Evolutionary conservation across 2,888 invertebrate genomes (phyloP).

Genomic region (Chelonus formosanus): DNA sequence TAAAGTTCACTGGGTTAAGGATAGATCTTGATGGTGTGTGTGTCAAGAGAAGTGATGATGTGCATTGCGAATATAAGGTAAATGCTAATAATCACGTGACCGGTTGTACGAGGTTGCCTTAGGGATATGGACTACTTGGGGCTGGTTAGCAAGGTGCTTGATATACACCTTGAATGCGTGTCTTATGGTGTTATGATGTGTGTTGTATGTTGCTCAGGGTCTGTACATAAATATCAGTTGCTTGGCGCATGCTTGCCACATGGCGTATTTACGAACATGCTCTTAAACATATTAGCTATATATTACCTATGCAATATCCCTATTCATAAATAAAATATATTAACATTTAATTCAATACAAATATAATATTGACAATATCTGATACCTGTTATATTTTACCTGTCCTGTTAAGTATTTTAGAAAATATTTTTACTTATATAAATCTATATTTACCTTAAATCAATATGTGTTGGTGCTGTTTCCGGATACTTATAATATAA

Average conservation of each 20-base stretch:
- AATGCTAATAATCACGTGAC: slow-evolving; percentile 43
- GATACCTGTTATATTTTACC: no score
- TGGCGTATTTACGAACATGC: slow-evolving; percentile 30
- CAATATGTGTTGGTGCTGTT: no score
- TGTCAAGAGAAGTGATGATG: slow-evolving; percentile 24
- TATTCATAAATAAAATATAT: slow-evolving; percentile 17
- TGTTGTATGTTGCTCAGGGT: slow-evolving; percentile 11
- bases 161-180: slow-evolving; percentile 33
- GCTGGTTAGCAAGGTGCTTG: slow-evolving; percentile 32
- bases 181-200: slow-evolving; percentile 34
- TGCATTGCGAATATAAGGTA: slow-evolving; percentile 30
- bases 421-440: no score
- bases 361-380: no score
- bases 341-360: slow-evolving; percentile 22
- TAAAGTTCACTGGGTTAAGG: slow-evolving; percentile 44
- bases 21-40: slow-evolving; percentile 33
- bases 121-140: slow-evolving; percentile 4
- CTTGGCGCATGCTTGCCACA: slow-evolving; percentile 40
- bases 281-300: slow-evolving; percentile 5
- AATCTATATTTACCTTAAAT: no score
- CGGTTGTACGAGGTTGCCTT: slow-evolving; percentile 23
- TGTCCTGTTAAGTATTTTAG: no score
- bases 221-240: slow-evolving; percentile 7
- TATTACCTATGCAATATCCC: slow-evolving; percentile 2
- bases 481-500: no score